Conservation (phyloP, 2,113 vertebrate genomes). For the Oreochromis aureus region DNA sequence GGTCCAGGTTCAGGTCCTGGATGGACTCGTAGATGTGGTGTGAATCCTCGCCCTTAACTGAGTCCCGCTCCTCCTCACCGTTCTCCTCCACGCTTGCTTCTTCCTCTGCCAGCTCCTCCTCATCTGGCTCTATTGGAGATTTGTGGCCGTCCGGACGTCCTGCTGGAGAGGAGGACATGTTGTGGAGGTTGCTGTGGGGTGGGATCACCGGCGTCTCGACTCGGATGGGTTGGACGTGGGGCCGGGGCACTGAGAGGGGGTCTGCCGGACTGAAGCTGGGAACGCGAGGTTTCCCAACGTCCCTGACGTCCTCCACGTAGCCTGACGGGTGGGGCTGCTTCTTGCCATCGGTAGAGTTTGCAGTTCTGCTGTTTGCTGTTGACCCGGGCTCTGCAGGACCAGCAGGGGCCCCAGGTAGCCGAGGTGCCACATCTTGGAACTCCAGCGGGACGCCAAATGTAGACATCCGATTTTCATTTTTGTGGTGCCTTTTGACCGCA, state of each 20-base stretch:
- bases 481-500: background rate
- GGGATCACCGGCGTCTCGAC: conserved; percentile 54
- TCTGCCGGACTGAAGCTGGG: conserved; percentile 62
- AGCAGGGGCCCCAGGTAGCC: background rate
- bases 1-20: conserved; percentile 64
- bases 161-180: background rate
- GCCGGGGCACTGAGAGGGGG: background rate
- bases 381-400: background rate
- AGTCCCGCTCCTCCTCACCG: background rate
- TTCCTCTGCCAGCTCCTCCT: background rate
- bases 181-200: background rate
- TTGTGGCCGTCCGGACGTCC: background rate
- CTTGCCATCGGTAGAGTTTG: background rate
- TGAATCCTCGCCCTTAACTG: conserved; percentile 23
- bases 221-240: conserved; percentile 34
- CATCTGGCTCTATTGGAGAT: background rate
- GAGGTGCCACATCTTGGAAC: conserved; percentile 20
- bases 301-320: background rate
- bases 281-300: conserved; percentile 27
- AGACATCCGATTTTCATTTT: conserved; percentile 75
- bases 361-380: background rate
- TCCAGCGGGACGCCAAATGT: conserved; percentile 70
- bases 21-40: conserved; percentile 77
- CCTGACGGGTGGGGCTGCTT: background rate
- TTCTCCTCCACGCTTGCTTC: conserved; percentile 18